A percentile compares a stretch with the other conserved stretches of the same genome.
These are phyloP conservation scores for Neocloeon triangulifer DNA, from an alignment of 1,140 invertebrate genomes.

Conservation along the genomic window DNA sequence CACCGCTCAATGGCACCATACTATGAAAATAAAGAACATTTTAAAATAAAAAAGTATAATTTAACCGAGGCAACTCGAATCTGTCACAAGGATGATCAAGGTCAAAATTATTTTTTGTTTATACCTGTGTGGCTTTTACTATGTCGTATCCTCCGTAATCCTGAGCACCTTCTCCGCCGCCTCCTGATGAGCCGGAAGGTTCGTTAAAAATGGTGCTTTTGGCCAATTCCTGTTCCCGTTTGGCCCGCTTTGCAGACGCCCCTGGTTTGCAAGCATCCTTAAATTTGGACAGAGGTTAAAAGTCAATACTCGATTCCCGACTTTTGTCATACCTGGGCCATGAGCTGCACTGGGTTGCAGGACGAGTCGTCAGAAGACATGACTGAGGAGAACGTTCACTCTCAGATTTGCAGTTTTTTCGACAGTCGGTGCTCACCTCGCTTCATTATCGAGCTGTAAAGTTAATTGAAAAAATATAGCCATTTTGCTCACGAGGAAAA, in stretches of 20 bases:
- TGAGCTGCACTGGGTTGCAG: background rate
- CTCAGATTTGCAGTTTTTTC: no score
- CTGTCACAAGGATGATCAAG: conserved; percentile 2
- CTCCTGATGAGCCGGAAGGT: conserved; percentile 12
- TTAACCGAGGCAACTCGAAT: conserved; percentile 2
- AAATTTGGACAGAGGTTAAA: no score
- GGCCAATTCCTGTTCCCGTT: conserved; percentile 15
- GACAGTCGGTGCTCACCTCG: no score
- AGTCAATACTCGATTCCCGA: background rate
- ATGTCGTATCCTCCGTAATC: conserved; percentile 77
- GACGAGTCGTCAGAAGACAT: no score
- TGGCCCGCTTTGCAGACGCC: conserved; percentile 10
- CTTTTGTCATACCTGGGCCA: background rate
- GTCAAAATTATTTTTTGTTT: conserved; percentile 4
- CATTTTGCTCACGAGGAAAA: no score
- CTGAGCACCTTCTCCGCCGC: conserved; percentile 19
- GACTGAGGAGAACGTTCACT: no score
- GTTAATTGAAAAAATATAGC: no score
- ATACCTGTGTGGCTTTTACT: conserved; percentile 69
- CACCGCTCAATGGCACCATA: conserved; percentile 72
- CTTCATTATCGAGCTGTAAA: no score
- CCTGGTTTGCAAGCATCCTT: conserved; percentile 13
- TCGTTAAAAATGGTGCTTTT: conserved; percentile 18
- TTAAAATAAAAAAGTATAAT: background rate
- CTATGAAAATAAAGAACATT: conserved; percentile 18